These are phyloP conservation scores for Lasioglossum marginatum DNA, from an alignment of 2,888 invertebrate species.

Conservation along the genomic window DNA sequence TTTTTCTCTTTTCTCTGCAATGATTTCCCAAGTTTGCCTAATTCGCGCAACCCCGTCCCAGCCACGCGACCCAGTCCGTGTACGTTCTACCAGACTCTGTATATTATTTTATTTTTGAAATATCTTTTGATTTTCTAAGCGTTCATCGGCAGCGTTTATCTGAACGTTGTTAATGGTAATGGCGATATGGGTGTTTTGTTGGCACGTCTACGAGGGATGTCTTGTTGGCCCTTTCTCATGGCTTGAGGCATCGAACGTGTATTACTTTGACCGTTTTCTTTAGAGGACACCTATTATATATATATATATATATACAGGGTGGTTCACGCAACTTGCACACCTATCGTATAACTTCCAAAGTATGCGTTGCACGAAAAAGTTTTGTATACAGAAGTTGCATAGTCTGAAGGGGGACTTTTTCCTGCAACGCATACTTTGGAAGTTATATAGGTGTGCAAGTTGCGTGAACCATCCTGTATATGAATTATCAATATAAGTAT, in stretches of 20 bases:
- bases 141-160: slow-evolving; percentile 54
- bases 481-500: slow-evolving; percentile 41
- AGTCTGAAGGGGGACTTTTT: no score
- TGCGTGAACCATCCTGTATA: no score
- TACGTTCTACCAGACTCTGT: slow-evolving; percentile 42
- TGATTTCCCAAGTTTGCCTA: neutral
- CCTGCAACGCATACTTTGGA: no score
- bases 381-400: no score
- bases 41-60: neutral
- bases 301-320: no score
- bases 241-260: slow-evolving; percentile 77
- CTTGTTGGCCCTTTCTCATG: slow-evolving; percentile 69
- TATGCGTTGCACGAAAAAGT: no score
- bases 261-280: slow-evolving; percentile 69
- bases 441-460: no score
- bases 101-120: neutral
- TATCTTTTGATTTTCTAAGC: slow-evolving; percentile 17
- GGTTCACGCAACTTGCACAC: no score
- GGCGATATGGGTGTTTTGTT: slow-evolving; percentile 78
- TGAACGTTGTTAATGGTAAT: slow-evolving; percentile 78
- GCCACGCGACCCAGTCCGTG: neutral
- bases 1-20: neutral
- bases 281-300: slow-evolving; percentile 69
- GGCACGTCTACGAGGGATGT: slow-evolving; percentile 77
- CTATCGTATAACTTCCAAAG: no score